Evolutionary conservation across 2,888 invertebrate species (phyloP), one percentile per base, ranked within the genome.

Genomic region (Lycaena phlaeas): DNA sequence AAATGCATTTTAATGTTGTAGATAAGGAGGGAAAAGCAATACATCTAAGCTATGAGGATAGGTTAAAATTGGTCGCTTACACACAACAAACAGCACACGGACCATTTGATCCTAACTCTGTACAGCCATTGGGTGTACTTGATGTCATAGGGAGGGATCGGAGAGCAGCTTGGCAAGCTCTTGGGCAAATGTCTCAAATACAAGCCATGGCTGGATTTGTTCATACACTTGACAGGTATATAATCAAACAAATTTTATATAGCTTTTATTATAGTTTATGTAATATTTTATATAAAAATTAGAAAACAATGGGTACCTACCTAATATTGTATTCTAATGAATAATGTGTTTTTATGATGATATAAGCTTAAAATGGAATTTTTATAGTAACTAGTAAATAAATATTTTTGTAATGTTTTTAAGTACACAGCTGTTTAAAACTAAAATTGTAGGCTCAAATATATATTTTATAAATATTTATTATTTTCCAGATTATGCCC

Each of bases 21-120:
- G 98, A 98, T 70, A 97, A 98, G 82, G 94, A 96, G 79, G 97
- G 97, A n/a, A 98, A 97, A 85, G 98, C 97, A 2, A 87, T 98
- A 36, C 96, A 96, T 62, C 86, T 97, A 45, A 94, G 95, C 31
- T 98, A 98, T 70, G 94, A 95, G 72, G 96, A 98, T 64, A 94
- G 96, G 64, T 74, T 97, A 40, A 93, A 93, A 64, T 78, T 98
- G 48, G 93, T 97, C 11, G 97, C 97, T 1, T 94, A 93, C 61
- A 95, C 94, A 6, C 95, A 97, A 64, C 98, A 98, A 86, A 93
- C 94, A 5, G 87, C 87, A 7, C 92, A 96, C 72, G 98, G 98
- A 0, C 90, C 93, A 37, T 90, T 91, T 58, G 88, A 91, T 50
- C 77, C 90, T 1, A 90, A 89, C 38, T 88, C 90, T 38, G 87